phyloP scores from a whole-genome alignment of 2,797 vertebrate species.

The Sebastes matsubarae region DNA sequence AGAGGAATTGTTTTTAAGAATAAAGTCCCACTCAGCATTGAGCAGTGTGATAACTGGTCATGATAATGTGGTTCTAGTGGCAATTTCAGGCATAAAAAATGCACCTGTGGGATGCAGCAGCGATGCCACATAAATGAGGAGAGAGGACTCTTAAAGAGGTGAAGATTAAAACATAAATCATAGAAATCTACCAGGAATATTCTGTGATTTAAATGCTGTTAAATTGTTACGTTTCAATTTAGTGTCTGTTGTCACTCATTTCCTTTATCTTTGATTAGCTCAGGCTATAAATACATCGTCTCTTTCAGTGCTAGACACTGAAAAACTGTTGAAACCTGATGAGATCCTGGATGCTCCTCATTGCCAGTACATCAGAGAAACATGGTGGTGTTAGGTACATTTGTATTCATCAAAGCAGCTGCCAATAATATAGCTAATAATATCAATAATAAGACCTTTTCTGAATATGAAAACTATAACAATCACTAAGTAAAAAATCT shows the following conservation, averaged over 20 bases:
- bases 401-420: background rate
- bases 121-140: background rate
- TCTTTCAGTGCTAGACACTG: background rate
- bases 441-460: background rate
- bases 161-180: background rate
- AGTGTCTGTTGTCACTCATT: background rate
- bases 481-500: slow-evolving; percentile 16
- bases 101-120: background rate
- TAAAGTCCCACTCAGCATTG: background rate
- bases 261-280: background rate
- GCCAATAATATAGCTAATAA: background rate
- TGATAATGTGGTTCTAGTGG: background rate
- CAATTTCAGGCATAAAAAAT: slow-evolving; percentile 11
- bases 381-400: background rate
- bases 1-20: background rate
- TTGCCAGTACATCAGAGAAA: background rate
- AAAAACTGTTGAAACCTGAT: background rate
- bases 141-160: background rate
- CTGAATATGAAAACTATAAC: background rate
- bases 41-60: background rate
- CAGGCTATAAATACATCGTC: background rate
- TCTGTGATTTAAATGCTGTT: background rate
- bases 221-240: background rate
- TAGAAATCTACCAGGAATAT: background rate
- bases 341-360: background rate